Percentiles rank a stretch among this genome's conserved stretches.
These are phyloP conservation scores for Pammene aurita DNA, from an alignment of 2,888 invertebrate genomes.

Conservation along the genomic window DNA sequence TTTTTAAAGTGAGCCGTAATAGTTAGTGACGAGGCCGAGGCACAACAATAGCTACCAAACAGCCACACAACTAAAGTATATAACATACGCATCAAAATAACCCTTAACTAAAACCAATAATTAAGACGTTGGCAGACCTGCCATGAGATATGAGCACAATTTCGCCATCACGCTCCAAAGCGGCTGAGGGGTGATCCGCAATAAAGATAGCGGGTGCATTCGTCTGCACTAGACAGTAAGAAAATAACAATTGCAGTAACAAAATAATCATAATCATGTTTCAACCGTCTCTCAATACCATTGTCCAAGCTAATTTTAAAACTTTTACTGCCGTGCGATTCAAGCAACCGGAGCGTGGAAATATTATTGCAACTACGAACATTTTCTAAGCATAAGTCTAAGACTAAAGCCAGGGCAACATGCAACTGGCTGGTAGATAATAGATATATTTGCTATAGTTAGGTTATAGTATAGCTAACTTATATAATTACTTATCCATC, in stretches of 20 bases:
- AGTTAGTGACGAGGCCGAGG: background rate
- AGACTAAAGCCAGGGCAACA: too few species aligned
- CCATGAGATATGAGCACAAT: conserved; percentile 28
- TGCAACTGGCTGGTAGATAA: too few species aligned
- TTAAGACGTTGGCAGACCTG: conserved; percentile 29
- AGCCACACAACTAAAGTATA: background rate
- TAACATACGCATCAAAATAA: background rate
- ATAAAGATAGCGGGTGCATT: conserved; percentile 29
- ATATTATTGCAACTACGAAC: too few species aligned
- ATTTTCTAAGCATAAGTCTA: too few species aligned
- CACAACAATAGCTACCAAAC: background rate
- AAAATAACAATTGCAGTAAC: conserved; percentile 27
- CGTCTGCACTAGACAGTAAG: conserved; percentile 25
- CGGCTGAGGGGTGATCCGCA: conserved; percentile 30
- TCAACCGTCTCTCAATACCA: background rate
- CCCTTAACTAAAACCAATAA: conserved; percentile 30
- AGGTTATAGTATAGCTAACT: too few species aligned
- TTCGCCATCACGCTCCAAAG: conserved; percentile 30
- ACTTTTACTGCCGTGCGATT: background rate
- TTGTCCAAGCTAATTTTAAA: background rate
- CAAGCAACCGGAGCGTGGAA: background rate
- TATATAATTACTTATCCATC: too few species aligned
- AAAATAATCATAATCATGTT: conserved; percentile 16
- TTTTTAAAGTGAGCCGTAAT: too few species aligned
- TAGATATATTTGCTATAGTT: too few species aligned